Evolutionary conservation across 2,113 vertebrate species (phyloP).

Genomic region (Xiphophorus couchianus): DNA sequence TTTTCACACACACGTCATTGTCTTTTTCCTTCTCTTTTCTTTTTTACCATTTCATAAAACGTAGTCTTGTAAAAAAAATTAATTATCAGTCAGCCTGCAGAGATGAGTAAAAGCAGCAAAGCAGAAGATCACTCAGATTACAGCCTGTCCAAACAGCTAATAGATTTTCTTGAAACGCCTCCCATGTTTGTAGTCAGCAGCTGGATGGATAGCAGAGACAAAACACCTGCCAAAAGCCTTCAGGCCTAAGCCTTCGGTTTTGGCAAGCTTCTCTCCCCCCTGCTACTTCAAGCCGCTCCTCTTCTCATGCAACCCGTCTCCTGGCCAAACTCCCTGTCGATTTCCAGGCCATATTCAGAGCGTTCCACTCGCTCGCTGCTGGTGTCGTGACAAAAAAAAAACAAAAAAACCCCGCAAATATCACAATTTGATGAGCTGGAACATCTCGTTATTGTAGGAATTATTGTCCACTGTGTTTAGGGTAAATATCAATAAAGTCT

Average conservation of each 20-base stretch:
- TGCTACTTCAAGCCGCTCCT: conserved; percentile 64
- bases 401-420: conserved; percentile 50
- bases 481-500: conserved; percentile 48
- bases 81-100: conserved; percentile 5
- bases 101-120: conserved; percentile 28
- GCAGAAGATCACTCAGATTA: conserved; percentile 43
- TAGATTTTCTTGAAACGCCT: conserved; percentile 59
- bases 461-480: conserved; percentile 50
- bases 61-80: not conserved
- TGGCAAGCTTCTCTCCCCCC: conserved; percentile 53
- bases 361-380: conserved; percentile 40
- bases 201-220: conserved; percentile 69
- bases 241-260: conserved; percentile 58
- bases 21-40: not conserved
- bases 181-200: conserved; percentile 65
- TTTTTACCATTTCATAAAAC: not conserved
- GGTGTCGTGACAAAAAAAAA: conserved; percentile 55
- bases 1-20: not conserved
- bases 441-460: conserved; percentile 59
- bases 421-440: conserved; percentile 68
- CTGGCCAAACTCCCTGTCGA: conserved; percentile 57
- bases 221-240: conserved; percentile 70
- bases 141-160: conserved; percentile 44
- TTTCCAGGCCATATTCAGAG: conserved; percentile 65
- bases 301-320: conserved; percentile 66